Base-by-base conservation (phyloP, 2,888 invertebrate species). In the Spodoptera exigua region DNA sequence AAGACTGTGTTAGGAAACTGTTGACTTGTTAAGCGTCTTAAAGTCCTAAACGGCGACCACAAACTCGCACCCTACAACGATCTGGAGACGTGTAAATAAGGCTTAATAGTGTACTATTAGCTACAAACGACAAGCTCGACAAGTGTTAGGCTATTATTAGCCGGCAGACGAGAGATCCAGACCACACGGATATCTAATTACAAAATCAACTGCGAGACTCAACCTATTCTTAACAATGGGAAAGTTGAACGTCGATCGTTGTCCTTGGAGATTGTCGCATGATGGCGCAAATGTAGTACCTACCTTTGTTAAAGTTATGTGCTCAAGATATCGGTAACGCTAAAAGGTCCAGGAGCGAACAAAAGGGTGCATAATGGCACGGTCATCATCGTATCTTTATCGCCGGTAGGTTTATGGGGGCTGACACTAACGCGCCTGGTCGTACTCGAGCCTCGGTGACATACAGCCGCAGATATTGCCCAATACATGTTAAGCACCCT, bases 331-430 rank as follows among this genome's bases (percentile, higher is more conserved):
- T 75, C 61, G 57, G 55, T 70, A 52, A 39, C 61, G 53, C 54
- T 72, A 56, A 58, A 70, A 72, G 66, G 66, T 53, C 59, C 13
- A 59, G 58, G 18, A 61, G 66, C 65, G 58, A 76, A 74, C 74
- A 76, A 76, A 66, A 60, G 76, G 62, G 47, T 53, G 63, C 58
- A 52, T 70, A 62, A 75, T 61, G 62, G 74, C 65, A 61, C 41
- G 71, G 75, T 76, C 77, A 78, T 82, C 79, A 80, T 68, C 73
- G 70, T 77, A 76, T 80, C 79, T 79, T 77, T 75, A 79, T 75
- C 65, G 76, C 43, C 32, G 53, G 61, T 60, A 71, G 74, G 57
- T 61, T 71, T 76, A 78, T 73, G 66, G 27, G 62, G 56, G 46
- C 61, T 63, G 69, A 74, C 61, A 73, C 48, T 61, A 65, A 60